Evolutionary conservation across 2,113 vertebrate species (phyloP), one percentile per base, ranked within the genome.

Genomic region (Solea senegalensis): DNA sequence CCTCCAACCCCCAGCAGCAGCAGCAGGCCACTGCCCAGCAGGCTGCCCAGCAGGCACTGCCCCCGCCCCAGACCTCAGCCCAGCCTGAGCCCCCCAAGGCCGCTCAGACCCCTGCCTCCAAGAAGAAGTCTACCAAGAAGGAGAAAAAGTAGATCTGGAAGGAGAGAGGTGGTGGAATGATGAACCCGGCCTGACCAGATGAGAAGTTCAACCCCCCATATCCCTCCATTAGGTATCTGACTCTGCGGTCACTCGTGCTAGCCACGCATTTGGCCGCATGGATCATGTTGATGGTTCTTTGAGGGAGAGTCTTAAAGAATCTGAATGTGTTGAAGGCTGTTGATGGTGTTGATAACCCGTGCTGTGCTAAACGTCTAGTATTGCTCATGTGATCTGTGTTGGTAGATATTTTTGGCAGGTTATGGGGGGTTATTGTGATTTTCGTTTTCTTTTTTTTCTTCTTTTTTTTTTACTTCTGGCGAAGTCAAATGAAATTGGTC

Each of bases 71-170:
- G 91, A 93, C 10, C 91, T 82, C 0, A 0, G 83, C 74, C 66
- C 93, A 94, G 74, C 77, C 84, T 0, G 93, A 94, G 94, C 94
- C 91, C 14, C 92, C 94, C 2, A 93, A 94, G 82, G 91, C 94
- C 2, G 93, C 90, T 68, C 93, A 93, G 87, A 94, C 94, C 21
- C 93, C 94, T 0, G 93, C 93, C 82, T 97, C 96, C 93, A 99
- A 99, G 95, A 98, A 99, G 91, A 99, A 99, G 90, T 96, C 97
- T 0, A 96, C 96, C 76, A 99, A 99, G 93, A 99, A 99, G 82
- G 97, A 99, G 82, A 99, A 99, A 93, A 99, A 99, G 90, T 98
- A 97, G 91, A 65, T 21, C 7, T 43, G 53, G 61, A 75, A 14
- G 70, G 69, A 89, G 83, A 86, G 45, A 82, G 69, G 72, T 51